phyloP scores from a whole-genome alignment of 2,113 vertebrate species.

The Pituophis catenifer region DNA sequence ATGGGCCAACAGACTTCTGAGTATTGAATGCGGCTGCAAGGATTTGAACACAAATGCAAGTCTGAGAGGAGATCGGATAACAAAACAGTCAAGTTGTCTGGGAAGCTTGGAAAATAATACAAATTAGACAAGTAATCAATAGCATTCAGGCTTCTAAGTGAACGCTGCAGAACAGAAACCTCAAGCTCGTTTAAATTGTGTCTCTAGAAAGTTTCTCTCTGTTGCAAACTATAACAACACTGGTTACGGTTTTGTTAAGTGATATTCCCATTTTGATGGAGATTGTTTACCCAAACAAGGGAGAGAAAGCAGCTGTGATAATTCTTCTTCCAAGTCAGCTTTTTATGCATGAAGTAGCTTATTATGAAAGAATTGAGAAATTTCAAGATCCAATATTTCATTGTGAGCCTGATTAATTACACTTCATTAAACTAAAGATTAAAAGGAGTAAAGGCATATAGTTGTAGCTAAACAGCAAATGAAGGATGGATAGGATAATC shows the following conservation, averaged over 20 bases:
- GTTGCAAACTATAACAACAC: constrained; percentile 16
- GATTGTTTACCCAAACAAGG: constrained; percentile 37
- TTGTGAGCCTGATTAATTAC: constrained; percentile 41
- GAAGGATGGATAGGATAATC: constrained; percentile 30
- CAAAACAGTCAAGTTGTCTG: constrained; percentile 33
- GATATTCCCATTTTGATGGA: constrained; percentile 18
- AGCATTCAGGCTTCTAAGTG: constrained; percentile 42
- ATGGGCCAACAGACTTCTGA: not conserved
- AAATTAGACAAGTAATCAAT: constrained; percentile 57
- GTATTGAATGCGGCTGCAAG: constrained; percentile 12
- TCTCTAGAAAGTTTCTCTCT: constrained; percentile 41
- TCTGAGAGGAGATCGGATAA: constrained; percentile 30
- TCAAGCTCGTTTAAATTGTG: constrained; percentile 38
- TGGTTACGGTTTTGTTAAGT: constrained; percentile 17
- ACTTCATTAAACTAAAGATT: constrained; percentile 40
- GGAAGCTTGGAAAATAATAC: constrained; percentile 40
- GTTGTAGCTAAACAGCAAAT: constrained; percentile 44
- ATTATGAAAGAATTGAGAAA: constrained; percentile 48
- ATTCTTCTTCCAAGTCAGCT: constrained; percentile 37
- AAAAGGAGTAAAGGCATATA: constrained; percentile 29
- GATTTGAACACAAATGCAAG: constrained; percentile 29
- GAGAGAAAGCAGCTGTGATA: constrained; percentile 29
- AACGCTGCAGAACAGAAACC: constrained; percentile 10
- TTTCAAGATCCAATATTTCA: constrained; percentile 49
- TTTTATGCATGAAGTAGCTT: constrained; percentile 21